Conservation (phyloP, 2,797 vertebrate genomes). For the Chelmon rostratus region DNA sequence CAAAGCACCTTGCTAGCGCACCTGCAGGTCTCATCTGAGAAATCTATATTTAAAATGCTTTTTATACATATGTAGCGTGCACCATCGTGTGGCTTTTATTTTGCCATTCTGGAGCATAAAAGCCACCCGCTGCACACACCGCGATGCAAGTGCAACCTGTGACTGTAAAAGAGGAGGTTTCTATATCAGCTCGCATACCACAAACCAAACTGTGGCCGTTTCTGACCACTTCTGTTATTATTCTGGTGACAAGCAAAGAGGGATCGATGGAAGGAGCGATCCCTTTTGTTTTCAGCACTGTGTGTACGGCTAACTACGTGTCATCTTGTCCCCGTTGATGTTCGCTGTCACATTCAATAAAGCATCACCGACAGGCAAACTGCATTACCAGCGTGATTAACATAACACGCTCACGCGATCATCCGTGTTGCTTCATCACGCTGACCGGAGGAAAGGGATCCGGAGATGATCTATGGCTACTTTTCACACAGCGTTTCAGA, state of each 20-base stretch:
- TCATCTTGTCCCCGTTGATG: slow-evolving; percentile 66
- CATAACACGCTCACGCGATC: slow-evolving; percentile 63
- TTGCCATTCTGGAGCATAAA: not conserved
- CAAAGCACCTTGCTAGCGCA: slow-evolving; percentile 80
- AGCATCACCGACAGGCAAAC: slow-evolving; percentile 62
- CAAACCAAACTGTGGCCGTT: slow-evolving; percentile 9
- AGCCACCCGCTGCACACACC: not conserved
- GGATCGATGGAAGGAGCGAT: slow-evolving; percentile 7
- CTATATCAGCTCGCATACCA: not conserved
- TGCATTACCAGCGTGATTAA: slow-evolving; percentile 66
- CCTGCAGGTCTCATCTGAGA: slow-evolving; percentile 78
- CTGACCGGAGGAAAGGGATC: slow-evolving; percentile 48
- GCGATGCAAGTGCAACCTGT: not conserved
- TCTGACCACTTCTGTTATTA: not conserved
- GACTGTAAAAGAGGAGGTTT: not conserved
- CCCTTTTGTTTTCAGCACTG: slow-evolving; percentile 40
- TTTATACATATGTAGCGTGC: slow-evolving; percentile 44
- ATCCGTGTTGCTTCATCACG: slow-evolving; percentile 48
- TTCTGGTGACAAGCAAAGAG: slow-evolving; percentile 8
- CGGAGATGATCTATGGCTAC: slow-evolving; percentile 63
- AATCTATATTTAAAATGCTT: slow-evolving; percentile 62
- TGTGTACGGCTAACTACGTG: slow-evolving; percentile 61
- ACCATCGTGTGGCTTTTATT: slow-evolving; percentile 10
- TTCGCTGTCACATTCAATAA: slow-evolving; percentile 70
- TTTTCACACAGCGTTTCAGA: slow-evolving; percentile 50